Evolutionary conservation across 2,113 vertebrate species (phyloP).

Genomic region (Anthoscopus minutus): DNA sequence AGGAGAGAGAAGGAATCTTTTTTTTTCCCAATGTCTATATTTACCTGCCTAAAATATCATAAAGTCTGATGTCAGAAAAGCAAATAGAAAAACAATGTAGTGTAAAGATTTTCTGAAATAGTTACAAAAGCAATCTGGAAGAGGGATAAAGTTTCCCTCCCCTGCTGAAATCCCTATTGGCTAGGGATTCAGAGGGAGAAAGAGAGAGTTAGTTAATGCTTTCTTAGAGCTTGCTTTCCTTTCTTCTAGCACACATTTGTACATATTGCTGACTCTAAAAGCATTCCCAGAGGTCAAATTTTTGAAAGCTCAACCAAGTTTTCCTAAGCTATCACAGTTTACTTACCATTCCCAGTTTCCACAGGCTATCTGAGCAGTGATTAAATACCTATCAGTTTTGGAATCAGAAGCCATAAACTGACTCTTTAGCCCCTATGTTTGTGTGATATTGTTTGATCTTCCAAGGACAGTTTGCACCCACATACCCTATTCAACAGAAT

Average conservation of each 20-base stretch:
- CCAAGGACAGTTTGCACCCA: constrained; percentile 26
- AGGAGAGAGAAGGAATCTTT: not conserved
- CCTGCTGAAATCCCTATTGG: not conserved
- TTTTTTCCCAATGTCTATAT: not conserved
- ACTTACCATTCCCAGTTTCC: constrained; percentile 3
- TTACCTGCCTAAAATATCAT: constrained; percentile 2
- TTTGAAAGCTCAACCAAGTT: constrained; percentile 58
- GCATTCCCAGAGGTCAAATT: constrained; percentile 45
- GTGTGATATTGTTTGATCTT: constrained; percentile 39
- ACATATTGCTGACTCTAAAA: constrained; percentile 38
- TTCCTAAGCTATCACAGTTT: constrained; percentile 55
- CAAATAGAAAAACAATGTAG: constrained; percentile 25
- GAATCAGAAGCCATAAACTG: not conserved
- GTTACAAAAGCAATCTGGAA: not conserved
- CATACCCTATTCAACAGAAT: not conserved
- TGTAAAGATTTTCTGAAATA: not conserved
- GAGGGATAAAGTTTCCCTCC: not conserved
- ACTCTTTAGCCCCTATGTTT: constrained; percentile 23
- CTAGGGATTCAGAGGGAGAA: not conserved
- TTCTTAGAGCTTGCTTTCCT: constrained; percentile 35
- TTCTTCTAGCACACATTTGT: constrained; percentile 20
- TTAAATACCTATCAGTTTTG: constrained; percentile 30
- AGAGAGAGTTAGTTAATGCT: not conserved
- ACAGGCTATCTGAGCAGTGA: not conserved
- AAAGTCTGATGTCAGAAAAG: not conserved